These are phyloP conservation scores for Scyliorhinus canicula DNA, from an alignment of 2,797 vertebrate genomes.

Conservation along the genomic window DNA sequence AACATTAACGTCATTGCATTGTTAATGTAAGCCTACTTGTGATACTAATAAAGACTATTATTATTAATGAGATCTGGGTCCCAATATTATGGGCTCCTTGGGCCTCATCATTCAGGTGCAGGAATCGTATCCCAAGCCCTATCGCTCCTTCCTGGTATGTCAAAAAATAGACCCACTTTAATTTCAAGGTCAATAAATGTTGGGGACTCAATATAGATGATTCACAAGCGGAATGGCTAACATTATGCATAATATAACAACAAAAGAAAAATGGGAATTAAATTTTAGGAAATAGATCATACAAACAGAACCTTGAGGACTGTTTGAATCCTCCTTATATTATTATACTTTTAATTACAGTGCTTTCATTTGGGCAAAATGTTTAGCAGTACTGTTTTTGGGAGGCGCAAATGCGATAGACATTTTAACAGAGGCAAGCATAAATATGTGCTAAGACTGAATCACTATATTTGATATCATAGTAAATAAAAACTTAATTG, in stretches of 20 bases:
- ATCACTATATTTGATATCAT: neutral
- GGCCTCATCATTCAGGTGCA: neutral
- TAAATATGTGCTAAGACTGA: neutral
- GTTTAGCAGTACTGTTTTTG: neutral
- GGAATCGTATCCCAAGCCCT: neutral
- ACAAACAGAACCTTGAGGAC: neutral
- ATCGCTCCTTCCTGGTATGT: too few relatives aligned
- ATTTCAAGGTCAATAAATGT: too few relatives aligned
- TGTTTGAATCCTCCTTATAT: neutral
- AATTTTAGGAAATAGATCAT: neutral
- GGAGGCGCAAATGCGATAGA: neutral
- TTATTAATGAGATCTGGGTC: neutral
- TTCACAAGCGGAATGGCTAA: neutral
- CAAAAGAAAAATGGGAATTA: neutral
- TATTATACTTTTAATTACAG: neutral
- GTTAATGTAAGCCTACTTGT: too few relatives aligned
- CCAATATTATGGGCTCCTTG: neutral
- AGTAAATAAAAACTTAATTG: neutral
- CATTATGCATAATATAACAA: neutral
- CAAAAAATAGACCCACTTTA: too few relatives aligned
- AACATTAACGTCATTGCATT: too few relatives aligned
- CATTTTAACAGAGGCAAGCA: neutral
- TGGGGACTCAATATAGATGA: neutral
- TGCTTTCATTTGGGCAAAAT: neutral
- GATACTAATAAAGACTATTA: too few relatives aligned